phyloP scores from a whole-genome alignment of 2,797 vertebrate species.

The Eulemur rubriventer region DNA sequence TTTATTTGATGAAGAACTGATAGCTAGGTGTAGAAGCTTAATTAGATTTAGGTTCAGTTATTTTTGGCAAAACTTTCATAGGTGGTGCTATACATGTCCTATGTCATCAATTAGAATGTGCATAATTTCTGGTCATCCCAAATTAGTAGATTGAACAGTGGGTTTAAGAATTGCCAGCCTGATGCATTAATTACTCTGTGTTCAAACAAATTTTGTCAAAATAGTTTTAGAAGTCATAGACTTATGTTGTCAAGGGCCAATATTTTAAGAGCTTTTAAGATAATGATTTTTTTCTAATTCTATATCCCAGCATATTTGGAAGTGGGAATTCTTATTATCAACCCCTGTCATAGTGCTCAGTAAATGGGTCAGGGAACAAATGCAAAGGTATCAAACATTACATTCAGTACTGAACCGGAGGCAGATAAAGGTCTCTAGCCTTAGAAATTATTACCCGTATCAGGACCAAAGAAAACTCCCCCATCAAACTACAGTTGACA shows the following conservation, averaged over 20 bases:
- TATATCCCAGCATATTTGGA: slow-evolving; percentile 4
- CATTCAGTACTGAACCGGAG: background rate
- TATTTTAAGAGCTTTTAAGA: slow-evolving; percentile 4
- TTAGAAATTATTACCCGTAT: slow-evolving; percentile 28
- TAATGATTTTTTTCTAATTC: background rate
- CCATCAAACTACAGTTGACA: slow-evolving; percentile 11
- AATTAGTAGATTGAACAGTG: background rate
- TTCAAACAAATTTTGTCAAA: background rate
- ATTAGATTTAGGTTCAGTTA: background rate
- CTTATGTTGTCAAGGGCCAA: background rate
- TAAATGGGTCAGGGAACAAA: background rate
- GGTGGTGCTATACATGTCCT: background rate
- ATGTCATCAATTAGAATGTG: background rate
- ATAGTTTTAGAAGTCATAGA: slow-evolving; percentile 1
- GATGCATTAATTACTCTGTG: background rate
- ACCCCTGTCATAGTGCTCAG: background rate
- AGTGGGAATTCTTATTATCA: background rate
- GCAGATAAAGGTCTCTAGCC: background rate
- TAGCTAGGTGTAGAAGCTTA: background rate
- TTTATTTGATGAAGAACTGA: background rate
- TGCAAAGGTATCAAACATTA: background rate
- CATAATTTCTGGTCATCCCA: background rate
- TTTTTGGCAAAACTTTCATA: background rate
- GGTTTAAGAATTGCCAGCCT: background rate
- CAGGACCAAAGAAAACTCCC: background rate